A percentile compares a stretch with the other conserved stretches of the same genome.
These are phyloP conservation scores for Chironomus striatipennis DNA, from an alignment of 1,140 invertebrate genomes.

Conservation along the genomic window DNA sequence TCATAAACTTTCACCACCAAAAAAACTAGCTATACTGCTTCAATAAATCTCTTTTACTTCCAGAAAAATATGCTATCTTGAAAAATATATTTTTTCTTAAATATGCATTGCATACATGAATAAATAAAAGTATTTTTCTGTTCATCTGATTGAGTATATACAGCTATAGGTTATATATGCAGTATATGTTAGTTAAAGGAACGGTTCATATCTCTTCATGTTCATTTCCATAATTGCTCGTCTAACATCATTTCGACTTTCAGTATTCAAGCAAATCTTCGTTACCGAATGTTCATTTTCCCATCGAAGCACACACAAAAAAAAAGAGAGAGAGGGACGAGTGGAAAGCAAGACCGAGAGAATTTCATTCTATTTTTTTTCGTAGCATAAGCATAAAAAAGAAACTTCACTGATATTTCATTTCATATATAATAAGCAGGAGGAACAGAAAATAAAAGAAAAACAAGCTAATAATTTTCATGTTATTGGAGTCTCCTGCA, in stretches of 20 bases:
- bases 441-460: neutral
- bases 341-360: no score
- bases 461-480: slow-evolving; percentile 9
- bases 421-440: no score
- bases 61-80: no score
- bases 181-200: neutral
- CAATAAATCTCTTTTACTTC: no score
- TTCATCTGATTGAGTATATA: neutral
- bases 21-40: no score
- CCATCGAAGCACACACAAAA: neutral
- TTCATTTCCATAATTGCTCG: slow-evolving; percentile 12
- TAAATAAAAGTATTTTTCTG: no score
- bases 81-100: no score
- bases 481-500: neutral
- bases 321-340: neutral
- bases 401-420: no score
- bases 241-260: slow-evolving; percentile 1
- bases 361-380: no score
- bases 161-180: neutral
- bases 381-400: no score
- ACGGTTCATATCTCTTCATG: slow-evolving; percentile 13
- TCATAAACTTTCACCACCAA: no score
- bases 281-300: slow-evolving; percentile 4
- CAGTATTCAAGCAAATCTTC: neutral
- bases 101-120: no score